A percentile compares a stretch with the other conserved stretches of the same genome.
phyloP scores from a whole-genome alignment of 2,888 invertebrate species.

The Lasioglossum villosulum region DNA sequence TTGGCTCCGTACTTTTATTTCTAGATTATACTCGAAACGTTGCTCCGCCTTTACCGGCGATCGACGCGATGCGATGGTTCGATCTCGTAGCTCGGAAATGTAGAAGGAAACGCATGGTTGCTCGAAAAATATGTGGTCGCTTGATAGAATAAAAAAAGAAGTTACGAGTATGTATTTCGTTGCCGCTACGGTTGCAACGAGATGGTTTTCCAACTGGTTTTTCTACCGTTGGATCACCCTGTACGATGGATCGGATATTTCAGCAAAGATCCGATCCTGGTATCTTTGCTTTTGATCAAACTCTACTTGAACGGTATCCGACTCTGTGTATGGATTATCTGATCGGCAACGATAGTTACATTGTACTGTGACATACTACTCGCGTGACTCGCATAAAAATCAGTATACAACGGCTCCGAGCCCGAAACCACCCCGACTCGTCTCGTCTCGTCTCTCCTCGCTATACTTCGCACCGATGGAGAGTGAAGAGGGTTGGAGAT shows the following conservation, averaged over 20 bases:
- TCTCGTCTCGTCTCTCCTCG: neutral
- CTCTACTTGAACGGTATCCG: neutral
- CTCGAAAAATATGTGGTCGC: neutral
- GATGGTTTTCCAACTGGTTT: neutral
- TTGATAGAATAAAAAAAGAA: neutral
- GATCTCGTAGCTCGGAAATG: neutral
- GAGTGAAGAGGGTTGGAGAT: neutral
- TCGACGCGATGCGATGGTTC: neutral
- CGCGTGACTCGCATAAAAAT: conserved; percentile 51
- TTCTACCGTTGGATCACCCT: neutral
- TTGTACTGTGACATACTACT: conserved; percentile 51
- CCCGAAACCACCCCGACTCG: conserved; percentile 19
- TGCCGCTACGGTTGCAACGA: neutral
- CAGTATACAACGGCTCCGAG: conserved; percentile 35
- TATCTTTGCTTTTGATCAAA: conserved; percentile 4
- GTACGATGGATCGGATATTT: conserved; percentile 4
- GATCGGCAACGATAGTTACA: conserved; percentile 53
- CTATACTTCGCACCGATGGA: neutral
- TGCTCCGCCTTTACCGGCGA: neutral
- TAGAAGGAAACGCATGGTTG: neutral
- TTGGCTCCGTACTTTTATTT: neutral
- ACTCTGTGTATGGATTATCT: neutral
- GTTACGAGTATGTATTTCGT: neutral
- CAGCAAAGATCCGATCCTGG: neutral
- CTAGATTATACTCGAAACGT: neutral